A percentile compares a stretch with the other conserved stretches of the same genome.
phyloP scores from a whole-genome alignment of 2,888 invertebrate genomes.

The Melanotus villosus region DNA sequence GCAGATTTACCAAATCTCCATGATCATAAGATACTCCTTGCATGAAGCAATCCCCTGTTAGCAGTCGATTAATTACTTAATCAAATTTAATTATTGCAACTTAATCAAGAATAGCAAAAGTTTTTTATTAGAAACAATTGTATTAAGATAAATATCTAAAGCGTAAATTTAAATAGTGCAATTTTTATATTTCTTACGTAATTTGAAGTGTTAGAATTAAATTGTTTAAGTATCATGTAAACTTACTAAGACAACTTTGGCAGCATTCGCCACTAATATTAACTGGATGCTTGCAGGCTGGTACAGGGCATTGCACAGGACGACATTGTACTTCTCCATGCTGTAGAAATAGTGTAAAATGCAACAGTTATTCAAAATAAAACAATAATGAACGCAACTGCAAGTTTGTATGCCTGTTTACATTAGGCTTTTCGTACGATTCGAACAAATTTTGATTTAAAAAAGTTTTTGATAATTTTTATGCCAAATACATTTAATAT shows the following conservation, averaged over 20 bases:
- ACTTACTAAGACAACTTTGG: constrained; percentile 89
- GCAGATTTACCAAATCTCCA: constrained; percentile 81
- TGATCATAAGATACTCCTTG: constrained; percentile 77
- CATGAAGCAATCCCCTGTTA: constrained; percentile 64
- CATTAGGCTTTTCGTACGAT: constrained; percentile 28
- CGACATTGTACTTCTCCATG: constrained; percentile 89
- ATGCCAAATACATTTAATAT: background rate
- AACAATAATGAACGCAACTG: constrained; percentile 42
- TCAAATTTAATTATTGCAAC: too few relatives aligned
- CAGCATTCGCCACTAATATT: constrained; percentile 86
- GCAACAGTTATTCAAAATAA: constrained; percentile 23
- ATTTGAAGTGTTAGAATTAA: too few relatives aligned
- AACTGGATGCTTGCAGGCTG: constrained; percentile 86
- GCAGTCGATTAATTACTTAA: too few relatives aligned
- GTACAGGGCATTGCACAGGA: constrained; percentile 84
- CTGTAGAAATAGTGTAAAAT: constrained; percentile 67
- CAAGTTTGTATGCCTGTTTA: constrained; percentile 39
- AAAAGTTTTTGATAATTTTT: background rate
- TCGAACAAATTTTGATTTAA: constrained; percentile 33
- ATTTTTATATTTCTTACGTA: too few relatives aligned
- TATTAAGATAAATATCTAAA: too few relatives aligned
- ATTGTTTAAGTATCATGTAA: constrained; percentile 4
- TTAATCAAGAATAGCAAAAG: too few relatives aligned
- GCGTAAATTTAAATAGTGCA: too few relatives aligned
- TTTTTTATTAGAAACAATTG: too few relatives aligned